Evolutionary conservation across 2,797 vertebrate genomes (phyloP), one percentile per base, ranked within the genome.

Genomic region (Mus spretus): DNA sequence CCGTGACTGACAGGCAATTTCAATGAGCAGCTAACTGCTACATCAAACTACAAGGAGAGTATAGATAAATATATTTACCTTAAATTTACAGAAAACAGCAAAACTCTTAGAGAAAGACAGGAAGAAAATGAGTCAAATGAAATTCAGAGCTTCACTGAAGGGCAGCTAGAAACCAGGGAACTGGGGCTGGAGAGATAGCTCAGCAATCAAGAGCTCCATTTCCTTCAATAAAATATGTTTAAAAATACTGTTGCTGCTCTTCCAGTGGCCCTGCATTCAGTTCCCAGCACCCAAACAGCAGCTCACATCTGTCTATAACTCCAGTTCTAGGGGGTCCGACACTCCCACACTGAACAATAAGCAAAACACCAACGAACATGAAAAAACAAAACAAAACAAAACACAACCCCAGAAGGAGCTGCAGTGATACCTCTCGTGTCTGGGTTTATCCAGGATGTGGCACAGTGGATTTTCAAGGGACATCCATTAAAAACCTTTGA

Each of bases 401-500:
- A 63, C 2, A 87, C 22, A 91, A 89, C 17, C n/a, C 7, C 9
- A 88, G 26, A 89, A 89, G 96, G 92, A 97, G 72, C 95, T 0
- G 75, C 12, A 24, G 37, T 2, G 94, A 9, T 98, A 99, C 99
- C 65, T 99, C 99, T 99, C 85, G 99, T 99, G 98, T 99, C 99
- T 47, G 99, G 99, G 98, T 99, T 99, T 98, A 99, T 99, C 99
- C 99, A 99, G 44, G 99, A 99, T 11, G 99, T 99, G 96, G 99
- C 99, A 98, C 99, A 99, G 98, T 99, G 99, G 98, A 99, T 99
- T 99, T 99, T 99, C 95, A 99, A 98, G 17, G 99, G 99, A 96
- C 99, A 99, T 40, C 99, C 99, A 96, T 99, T 99, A 97, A 99
- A 99, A 97, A 99, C 99, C 96, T 99, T 99, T 78, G 99, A 99